Base-by-base conservation (phyloP, 2,113 vertebrate species). In the Dascyllus trimaculatus region DNA sequence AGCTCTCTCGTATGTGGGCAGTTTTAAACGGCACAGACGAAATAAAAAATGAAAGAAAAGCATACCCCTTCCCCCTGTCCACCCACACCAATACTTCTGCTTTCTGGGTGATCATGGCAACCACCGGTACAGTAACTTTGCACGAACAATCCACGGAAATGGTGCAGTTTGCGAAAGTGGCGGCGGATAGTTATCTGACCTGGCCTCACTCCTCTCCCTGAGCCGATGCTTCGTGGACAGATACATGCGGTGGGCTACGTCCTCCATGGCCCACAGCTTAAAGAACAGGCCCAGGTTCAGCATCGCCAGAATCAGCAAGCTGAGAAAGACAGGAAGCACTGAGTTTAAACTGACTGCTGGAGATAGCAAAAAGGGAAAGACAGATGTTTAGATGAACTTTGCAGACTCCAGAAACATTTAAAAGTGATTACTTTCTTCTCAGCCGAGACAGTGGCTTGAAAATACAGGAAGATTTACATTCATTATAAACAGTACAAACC, bases 211-310 rank as follows among this genome's bases (percentile, higher is more conserved):
- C 62, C 71, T 85, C 63, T 95, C 93, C 80, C 86, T 88, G 49
- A 95, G 78, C 1, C 92, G 91, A 45, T 94, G 89, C 85, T 94
- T 95, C 26, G 94, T 93, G 84, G 70, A 94, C 18, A 95, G 85
- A 70, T 96, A 96, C 90, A 97, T 94, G 38, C 90, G 96, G 54
- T 98, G 96, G 68, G 97, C 96, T 4, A 97, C 94, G 25, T 96
- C 94, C 84, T 99, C 98, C 92, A 99, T 98, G 68, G 96, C 97
- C 86, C 96, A 97, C 77, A 99, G 84, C 87, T 99, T 99, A 57
- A 97, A 91, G 86, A 98, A 98, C 79, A 99, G 91, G 7, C 94
- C 96, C 88, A 98, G 82, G 65, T 99, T 99, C 92, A 99, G 89
- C 82, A 97, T n/a, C 6, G 95, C 95, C 71, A 99, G 92, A 51